Evolutionary conservation across 1,140 invertebrate species (phyloP).

Genomic region (Meloidogyne hapla): DNA sequence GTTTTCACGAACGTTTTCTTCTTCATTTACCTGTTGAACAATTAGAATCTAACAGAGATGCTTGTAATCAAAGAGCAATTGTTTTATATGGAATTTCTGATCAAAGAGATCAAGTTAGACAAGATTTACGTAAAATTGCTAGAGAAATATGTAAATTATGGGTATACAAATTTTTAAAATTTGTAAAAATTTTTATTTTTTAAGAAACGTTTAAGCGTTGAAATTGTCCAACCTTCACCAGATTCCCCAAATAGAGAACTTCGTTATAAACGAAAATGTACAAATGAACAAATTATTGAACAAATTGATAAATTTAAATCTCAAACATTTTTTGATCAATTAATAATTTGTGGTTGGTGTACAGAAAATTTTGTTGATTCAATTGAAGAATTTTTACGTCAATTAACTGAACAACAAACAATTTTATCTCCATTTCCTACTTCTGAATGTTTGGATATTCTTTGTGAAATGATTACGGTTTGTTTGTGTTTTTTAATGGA

Average conservation of each 20-base stretch:
- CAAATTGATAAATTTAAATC: slow-evolving; percentile 30
- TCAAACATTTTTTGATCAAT: slow-evolving; percentile 48
- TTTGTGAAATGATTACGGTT: slow-evolving; percentile 40
- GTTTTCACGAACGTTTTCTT: slow-evolving; percentile 47
- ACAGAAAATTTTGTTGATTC: slow-evolving; percentile 45
- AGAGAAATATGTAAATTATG: slow-evolving; percentile 49
- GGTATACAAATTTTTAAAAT: slow-evolving; percentile 27
- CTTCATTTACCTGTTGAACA: slow-evolving; percentile 49
- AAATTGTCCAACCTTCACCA: slow-evolving; percentile 6
- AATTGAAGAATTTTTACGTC: slow-evolving; percentile 37
- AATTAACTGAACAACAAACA: slow-evolving; percentile 16
- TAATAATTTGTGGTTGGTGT: slow-evolving; percentile 47
- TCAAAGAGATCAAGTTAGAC: slow-evolving; percentile 38
- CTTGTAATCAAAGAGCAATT: slow-evolving; percentile 43
- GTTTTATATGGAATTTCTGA: slow-evolving; percentile 49
- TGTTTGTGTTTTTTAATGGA: not conserved
- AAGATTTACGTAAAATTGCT: slow-evolving; percentile 39
- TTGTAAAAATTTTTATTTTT: not conserved
- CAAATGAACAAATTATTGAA: slow-evolving; percentile 33
- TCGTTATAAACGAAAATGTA: slow-evolving; percentile 39
- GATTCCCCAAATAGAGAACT: slow-evolving; percentile 39
- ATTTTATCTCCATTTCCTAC: slow-evolving; percentile 30
- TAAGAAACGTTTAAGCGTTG: not conserved
- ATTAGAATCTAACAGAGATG: slow-evolving; percentile 26
- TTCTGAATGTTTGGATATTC: slow-evolving; percentile 39